A percentile compares a stretch with the other conserved stretches of the same genome.
phyloP scores from a whole-genome alignment of 2,797 vertebrate species.

The Sebastolobus altivelis region DNA sequence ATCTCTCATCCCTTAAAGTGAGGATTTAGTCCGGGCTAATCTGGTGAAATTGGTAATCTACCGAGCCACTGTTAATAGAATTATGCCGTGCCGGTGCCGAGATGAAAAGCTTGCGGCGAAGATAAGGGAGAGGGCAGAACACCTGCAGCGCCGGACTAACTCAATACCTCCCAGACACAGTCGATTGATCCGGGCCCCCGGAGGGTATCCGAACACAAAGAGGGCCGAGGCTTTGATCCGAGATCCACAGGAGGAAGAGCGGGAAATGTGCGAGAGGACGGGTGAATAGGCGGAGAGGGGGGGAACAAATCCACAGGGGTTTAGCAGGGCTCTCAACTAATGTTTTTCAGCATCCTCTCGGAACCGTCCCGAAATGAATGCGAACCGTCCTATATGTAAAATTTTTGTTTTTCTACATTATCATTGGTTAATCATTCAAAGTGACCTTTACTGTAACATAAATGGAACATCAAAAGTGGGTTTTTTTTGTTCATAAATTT shows the following conservation, averaged over 20 bases:
- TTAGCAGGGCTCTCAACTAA: background rate
- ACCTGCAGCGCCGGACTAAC: slow-evolving; percentile 43
- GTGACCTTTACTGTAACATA: too few relatives aligned
- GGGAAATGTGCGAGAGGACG: slow-evolving; percentile 8
- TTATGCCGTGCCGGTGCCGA: slow-evolving; percentile 31
- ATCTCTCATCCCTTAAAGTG: slow-evolving; percentile 45
- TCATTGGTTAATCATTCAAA: too few relatives aligned
- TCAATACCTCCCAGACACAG: slow-evolving; percentile 58
- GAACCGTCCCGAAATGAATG: too few relatives aligned
- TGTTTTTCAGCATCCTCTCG: too few relatives aligned
- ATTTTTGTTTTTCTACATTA: too few relatives aligned
- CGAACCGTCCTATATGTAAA: too few relatives aligned
- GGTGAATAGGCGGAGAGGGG: slow-evolving; percentile 13
- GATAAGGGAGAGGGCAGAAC: slow-evolving; percentile 46
- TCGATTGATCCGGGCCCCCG: slow-evolving; percentile 54
- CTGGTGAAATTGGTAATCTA: slow-evolving; percentile 61
- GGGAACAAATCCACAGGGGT: slow-evolving; percentile 15
- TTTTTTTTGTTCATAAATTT: too few relatives aligned
- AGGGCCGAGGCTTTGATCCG: slow-evolving; percentile 59
- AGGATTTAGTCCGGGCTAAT: slow-evolving; percentile 62
- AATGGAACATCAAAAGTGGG: too few relatives aligned
- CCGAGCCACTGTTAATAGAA: slow-evolving; percentile 58
- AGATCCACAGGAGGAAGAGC: slow-evolving; percentile 48
- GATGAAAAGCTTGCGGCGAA: slow-evolving; percentile 36
- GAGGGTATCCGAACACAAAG: slow-evolving; percentile 57